A percentile compares a stretch with the other conserved stretches of the same genome.
Evolutionary conservation across 2,888 invertebrate genomes (phyloP).

Genomic region (Odontocerum albicorne): DNA sequence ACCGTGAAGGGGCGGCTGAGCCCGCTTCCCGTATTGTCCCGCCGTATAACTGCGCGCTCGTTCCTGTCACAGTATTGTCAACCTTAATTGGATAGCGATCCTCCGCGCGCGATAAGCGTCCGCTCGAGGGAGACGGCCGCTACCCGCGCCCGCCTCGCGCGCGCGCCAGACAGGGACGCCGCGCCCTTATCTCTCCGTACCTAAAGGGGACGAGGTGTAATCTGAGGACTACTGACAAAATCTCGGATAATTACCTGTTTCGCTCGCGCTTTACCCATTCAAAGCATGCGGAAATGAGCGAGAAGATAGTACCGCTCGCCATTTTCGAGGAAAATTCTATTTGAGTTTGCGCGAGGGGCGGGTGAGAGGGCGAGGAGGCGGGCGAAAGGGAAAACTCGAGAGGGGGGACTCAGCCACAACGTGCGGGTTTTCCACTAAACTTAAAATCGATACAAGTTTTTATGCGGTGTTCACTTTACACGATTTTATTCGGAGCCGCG

Average conservation of each 20-base stretch:
- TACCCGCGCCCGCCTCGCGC: background rate
- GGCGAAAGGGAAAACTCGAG: slow-evolving; percentile 12
- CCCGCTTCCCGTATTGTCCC: slow-evolving; percentile 30
- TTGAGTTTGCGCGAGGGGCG: slow-evolving; percentile 25
- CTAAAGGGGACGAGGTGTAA: slow-evolving; percentile 22
- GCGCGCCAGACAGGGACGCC: slow-evolving; percentile 23
- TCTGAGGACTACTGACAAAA: slow-evolving; percentile 28
- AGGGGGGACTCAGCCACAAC: slow-evolving; percentile 21
- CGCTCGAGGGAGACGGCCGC: slow-evolving; percentile 12
- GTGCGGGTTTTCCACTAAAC: slow-evolving; percentile 25
- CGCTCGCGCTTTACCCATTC: slow-evolving; percentile 24
- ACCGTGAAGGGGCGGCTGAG: slow-evolving; percentile 7
- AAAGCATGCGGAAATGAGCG: slow-evolving; percentile 22
- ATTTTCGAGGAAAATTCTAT: slow-evolving; percentile 23
- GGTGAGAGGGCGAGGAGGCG: no score
- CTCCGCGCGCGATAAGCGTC: slow-evolving; percentile 36
- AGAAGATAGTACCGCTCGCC: slow-evolving; percentile 18
- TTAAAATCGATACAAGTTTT: slow-evolving; percentile 26
- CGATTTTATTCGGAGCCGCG: slow-evolving; percentile 9
- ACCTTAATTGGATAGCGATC: slow-evolving; percentile 57
- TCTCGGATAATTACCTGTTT: slow-evolving; percentile 28
- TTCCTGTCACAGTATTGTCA: slow-evolving; percentile 45
- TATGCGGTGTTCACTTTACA: slow-evolving; percentile 14
- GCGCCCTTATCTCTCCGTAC: slow-evolving; percentile 18
- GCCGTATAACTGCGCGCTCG: slow-evolving; percentile 33